These are phyloP conservation scores for Megaceryle maxima DNA, from an alignment of 2,113 vertebrate species.

Conservation along the genomic window DNA sequence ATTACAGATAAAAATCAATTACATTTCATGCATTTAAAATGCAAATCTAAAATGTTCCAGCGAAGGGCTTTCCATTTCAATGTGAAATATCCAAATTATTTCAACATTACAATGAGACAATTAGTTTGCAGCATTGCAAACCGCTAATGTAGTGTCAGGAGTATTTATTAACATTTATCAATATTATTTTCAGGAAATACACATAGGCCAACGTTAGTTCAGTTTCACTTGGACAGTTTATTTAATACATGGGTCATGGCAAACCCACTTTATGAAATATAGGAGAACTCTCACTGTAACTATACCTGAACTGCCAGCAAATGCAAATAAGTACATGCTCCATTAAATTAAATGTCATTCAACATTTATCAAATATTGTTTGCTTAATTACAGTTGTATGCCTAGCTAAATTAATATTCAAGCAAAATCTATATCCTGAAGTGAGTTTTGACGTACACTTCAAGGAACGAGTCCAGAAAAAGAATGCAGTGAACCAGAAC, in stretches of 20 bases:
- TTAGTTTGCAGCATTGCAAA: conserved; percentile 83
- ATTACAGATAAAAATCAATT: conserved; percentile 90
- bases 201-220: conserved; percentile 83
- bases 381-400: conserved; percentile 86
- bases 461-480: conserved; percentile 82
- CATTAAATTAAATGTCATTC: conserved; percentile 95
- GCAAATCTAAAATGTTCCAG: conserved; percentile 88
- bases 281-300: conserved; percentile 82
- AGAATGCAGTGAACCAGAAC: conserved; percentile 87
- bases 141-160: conserved; percentile 75
- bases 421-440: conserved; percentile 90
- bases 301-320: conserved; percentile 89
- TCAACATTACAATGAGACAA: conserved; percentile 86
- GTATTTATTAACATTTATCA: conserved; percentile 79
- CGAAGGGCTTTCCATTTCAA: conserved; percentile 87
- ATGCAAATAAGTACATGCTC: conserved; percentile 95
- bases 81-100: conserved; percentile 89
- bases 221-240: conserved; percentile 85
- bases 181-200: conserved; percentile 83
- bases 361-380: conserved; percentile 91
- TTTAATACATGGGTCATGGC: conserved; percentile 82
- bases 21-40: conserved; percentile 90
- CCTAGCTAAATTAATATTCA: conserved; percentile 86
- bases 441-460: conserved; percentile 84
- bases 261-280: conserved; percentile 92